Percentiles rank a stretch among this genome's conserved stretches.
Conservation (phyloP, 2,113 vertebrate species). For the Gallinago undulata region DNA sequence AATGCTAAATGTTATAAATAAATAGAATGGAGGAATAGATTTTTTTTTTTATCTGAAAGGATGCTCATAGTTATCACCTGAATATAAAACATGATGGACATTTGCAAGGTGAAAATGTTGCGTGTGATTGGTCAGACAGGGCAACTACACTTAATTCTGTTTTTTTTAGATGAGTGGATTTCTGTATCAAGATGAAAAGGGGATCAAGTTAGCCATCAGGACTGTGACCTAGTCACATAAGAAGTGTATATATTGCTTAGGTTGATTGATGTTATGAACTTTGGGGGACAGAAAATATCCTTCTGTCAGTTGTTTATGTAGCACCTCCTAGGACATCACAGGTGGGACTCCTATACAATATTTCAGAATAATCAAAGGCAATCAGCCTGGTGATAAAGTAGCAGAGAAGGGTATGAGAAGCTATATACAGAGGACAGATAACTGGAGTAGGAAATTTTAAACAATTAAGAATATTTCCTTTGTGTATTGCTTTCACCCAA, state of each 20-base stretch:
- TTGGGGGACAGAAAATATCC: neutral
- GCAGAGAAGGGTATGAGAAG: neutral
- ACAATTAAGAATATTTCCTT: neutral
- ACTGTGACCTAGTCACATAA: neutral
- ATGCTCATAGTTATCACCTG: accelerated
- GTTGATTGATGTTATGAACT: neutral
- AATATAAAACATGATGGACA: neutral
- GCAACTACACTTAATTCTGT: neutral
- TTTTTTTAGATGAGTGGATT: neutral
- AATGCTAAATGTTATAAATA: neutral
- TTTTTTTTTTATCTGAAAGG: neutral
- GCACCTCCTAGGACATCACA: neutral
- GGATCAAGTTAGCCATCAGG: neutral
- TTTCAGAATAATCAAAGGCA: neutral
- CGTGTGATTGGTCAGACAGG: neutral
- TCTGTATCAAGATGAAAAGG: neutral
- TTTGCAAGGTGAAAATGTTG: neutral
- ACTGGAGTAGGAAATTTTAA: neutral
- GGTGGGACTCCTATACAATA: neutral
- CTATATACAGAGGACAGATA: neutral
- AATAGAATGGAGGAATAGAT: neutral
- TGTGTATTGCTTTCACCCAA: neutral
- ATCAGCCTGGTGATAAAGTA: neutral
- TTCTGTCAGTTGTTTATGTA: neutral
- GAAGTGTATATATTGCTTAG: neutral